Conservation (phyloP, 2,797 vertebrate genomes). For the Phrynocephalus vlangalii region DNA sequence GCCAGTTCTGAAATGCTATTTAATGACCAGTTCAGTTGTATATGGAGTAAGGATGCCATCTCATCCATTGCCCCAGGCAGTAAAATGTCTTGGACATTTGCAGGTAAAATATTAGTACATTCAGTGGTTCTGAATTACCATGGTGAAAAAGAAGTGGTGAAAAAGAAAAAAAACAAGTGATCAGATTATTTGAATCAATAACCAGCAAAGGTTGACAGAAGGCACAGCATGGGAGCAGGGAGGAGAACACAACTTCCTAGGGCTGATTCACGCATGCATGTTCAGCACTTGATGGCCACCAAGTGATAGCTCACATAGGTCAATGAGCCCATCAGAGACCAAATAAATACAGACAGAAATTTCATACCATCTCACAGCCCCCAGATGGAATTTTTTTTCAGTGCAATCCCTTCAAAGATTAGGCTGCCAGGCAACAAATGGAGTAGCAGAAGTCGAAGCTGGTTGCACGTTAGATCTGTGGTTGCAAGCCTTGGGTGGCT, state of each 20-base stretch:
- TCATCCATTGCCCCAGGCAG: too few relatives aligned
- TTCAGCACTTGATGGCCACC: neutral
- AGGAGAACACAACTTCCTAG: neutral
- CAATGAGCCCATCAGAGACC: neutral
- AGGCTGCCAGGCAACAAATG: neutral
- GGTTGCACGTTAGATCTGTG: too few relatives aligned
- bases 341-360: neutral
- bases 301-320: neutral
- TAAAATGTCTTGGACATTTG: too few relatives aligned
- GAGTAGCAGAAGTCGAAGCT: neutral
- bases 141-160: neutral
- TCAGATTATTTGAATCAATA: neutral
- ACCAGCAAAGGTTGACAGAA: neutral
- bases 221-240: too few relatives aligned
- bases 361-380: neutral
- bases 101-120: neutral
- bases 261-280: neutral
- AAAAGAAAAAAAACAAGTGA: too few relatives aligned
- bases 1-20: neutral
- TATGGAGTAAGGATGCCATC: neutral
- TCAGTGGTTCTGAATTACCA: neutral
- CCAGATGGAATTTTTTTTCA: neutral
- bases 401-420: neutral
- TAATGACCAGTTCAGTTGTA: neutral
- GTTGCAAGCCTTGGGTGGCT: too few relatives aligned